Conservation (phyloP, 2,797 vertebrate genomes). For the Sebastes hubbsi region DNA sequence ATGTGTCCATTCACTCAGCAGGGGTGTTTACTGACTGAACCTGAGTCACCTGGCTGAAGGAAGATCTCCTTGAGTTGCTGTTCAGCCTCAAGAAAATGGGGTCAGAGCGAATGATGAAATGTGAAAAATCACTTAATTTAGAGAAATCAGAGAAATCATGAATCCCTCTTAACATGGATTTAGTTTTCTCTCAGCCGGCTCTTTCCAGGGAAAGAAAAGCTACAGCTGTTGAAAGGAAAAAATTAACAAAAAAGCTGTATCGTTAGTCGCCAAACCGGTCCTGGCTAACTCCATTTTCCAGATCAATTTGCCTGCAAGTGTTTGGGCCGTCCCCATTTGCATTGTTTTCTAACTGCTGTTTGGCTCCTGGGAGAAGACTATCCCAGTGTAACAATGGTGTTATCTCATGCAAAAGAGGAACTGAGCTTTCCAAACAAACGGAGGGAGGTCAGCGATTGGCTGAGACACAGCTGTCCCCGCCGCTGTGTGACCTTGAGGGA, state of each 20-base stretch:
- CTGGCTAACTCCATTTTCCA: background rate
- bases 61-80: background rate
- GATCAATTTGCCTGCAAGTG: conserved; percentile 13
- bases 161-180: background rate
- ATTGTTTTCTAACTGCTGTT: conserved; percentile 45
- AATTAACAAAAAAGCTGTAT: background rate
- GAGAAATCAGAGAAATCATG: background rate
- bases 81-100: background rate
- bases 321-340: conserved; percentile 26
- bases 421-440: conserved; percentile 38
- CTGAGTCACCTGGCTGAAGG: background rate
- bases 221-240: background rate
- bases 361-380: conserved; percentile 35
- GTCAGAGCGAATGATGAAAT: background rate
- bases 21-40: background rate
- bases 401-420: conserved; percentile 65
- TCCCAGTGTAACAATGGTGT: conserved; percentile 34
- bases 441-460: conserved; percentile 37
- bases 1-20: background rate
- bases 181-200: background rate
- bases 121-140: conserved; percentile 1
- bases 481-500: conserved; percentile 49
- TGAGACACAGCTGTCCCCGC: conserved; percentile 40
- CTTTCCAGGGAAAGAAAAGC: background rate
- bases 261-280: background rate